Base-by-base conservation (phyloP, 2,888 invertebrate genomes). In the Aethes cnicana region DNA sequence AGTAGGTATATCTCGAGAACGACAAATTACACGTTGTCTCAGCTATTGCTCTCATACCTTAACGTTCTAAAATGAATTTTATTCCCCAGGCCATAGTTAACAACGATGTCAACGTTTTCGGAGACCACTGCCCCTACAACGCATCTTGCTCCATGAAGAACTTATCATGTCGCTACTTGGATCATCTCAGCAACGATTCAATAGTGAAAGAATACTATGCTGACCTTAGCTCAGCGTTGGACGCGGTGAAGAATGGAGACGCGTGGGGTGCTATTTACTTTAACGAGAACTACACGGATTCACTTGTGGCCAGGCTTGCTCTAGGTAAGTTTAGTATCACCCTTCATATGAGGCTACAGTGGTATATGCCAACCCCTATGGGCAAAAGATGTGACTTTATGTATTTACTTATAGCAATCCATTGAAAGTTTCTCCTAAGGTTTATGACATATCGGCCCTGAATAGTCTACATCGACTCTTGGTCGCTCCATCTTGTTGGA, bases 201-300 rank as follows among this genome's bases (percentile, higher is more conserved):
- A 94, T 95, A 72, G 88, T 66, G 32, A 94, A 95, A 82, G 91
- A 81, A 46, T 81, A 92, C 82, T 96, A 95, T 82, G 84, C 90
- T 8, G 91, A 92, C 59, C 84, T 94, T 3, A 90, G 92, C 0
- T 84, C 91, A 0, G 97, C 97, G 0, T 85, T 93, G 50, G 78
- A 91, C 20, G 95, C 95, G 0, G 97, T 97, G 0, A 84, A 91
- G 23, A 81, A 80, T 1, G 98, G 97, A 0, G 90, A 95, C 16
- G 95, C 95, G 0, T 98, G 98, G 97, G 97, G 97, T 1, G 95
- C 95, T 5, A 77, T 98, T 4, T 95, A 95, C 72, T 96, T 98
- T 69, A 95, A 96, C 16, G 94, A 95, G 68, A 97, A 97, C 74
- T 98, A 97, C 66, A 96, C 97, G 0, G 94, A 95, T 57, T 95